Evolutionary conservation across 2,888 invertebrate genomes (phyloP), one percentile per base, ranked within the genome.

Genomic region (Chelonus formosanus): DNA sequence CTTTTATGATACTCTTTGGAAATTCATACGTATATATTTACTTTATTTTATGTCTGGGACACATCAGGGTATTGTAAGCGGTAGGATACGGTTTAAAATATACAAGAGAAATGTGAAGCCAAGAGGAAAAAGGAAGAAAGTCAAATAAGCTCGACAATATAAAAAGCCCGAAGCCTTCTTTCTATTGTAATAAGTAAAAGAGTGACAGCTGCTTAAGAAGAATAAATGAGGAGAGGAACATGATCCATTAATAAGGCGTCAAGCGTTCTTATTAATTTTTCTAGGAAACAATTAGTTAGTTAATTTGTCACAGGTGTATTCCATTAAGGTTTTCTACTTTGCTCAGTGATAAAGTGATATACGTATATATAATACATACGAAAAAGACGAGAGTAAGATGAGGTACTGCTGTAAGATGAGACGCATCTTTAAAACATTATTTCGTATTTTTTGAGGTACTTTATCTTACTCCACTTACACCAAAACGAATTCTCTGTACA

Each of bases 241-340:
- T 62, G 57, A 67, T 67, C 57, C 52, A 57, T 56, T 52, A 69
- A 72, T 70, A 73, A 72, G 34, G 74, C 77, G 76, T 78, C 76
- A 76, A 77, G 74, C 78, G 78, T 80, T 83, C 81, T 83, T 83
- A 83, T 83, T 83, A 83, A 83, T 84, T 83, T 78, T 80, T 80
- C 80, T 83, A 80, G 76, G 82, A 82, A 82, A 83, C 83, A 82
- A 84, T 82, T 83, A 84, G 83, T 81, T 81, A 81, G 78, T 80
- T 82, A 82, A 83, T 83, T 83, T 81, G 81, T 83, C 82, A 80
- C 80, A 79, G 47, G 58, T 78, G 78, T 79, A 79, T 84, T 84
- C 83, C 81, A 83, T 83, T 82, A 83, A 80, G 77, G 78, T 78
- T 75, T 74, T 76, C 76, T 70, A 52, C 56, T 67, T 67, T 58